A percentile compares a stretch with the other conserved stretches of the same genome.
phyloP scores from a whole-genome alignment of 2,797 vertebrate species.

The Epinephelus coioides region DNA sequence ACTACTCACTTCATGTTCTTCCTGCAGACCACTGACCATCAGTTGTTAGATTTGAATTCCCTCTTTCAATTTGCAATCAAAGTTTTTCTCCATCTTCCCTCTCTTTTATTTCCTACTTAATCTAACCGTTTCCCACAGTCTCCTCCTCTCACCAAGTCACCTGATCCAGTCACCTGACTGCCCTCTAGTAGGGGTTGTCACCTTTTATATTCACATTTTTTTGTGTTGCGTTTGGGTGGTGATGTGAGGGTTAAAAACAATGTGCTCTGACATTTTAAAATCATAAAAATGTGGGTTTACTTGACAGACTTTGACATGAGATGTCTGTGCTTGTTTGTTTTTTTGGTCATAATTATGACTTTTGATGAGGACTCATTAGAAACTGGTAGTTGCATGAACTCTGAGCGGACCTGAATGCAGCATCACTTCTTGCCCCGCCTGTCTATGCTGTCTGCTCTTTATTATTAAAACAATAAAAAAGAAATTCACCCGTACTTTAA shows the following conservation, averaged over 20 bases:
- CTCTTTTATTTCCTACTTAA: background rate
- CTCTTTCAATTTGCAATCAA: background rate
- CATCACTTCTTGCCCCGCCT: background rate
- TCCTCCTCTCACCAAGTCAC: background rate
- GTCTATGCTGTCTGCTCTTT: background rate
- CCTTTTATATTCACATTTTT: too few relatives aligned
- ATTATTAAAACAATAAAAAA: background rate
- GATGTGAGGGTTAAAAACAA: too few relatives aligned
- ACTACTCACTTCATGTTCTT: background rate
- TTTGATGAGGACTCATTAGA: too few relatives aligned
- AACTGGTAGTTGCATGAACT: too few relatives aligned
- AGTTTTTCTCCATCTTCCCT: background rate
- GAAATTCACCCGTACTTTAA: slow-evolving; percentile 2
- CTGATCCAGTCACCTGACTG: too few relatives aligned
- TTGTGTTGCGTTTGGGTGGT: too few relatives aligned
- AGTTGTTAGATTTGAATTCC: background rate
- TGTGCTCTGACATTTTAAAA: too few relatives aligned
- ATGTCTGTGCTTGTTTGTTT: background rate
- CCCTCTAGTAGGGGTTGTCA: too few relatives aligned
- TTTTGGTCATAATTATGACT: too few relatives aligned
- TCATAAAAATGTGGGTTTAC: too few relatives aligned
- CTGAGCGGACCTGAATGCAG: background rate
- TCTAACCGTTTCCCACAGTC: background rate
- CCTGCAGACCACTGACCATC: background rate
- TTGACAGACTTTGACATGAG: too few relatives aligned